Conservation (phyloP, 2,888 invertebrate genomes). For the Drosophila diplacantha region DNA sequence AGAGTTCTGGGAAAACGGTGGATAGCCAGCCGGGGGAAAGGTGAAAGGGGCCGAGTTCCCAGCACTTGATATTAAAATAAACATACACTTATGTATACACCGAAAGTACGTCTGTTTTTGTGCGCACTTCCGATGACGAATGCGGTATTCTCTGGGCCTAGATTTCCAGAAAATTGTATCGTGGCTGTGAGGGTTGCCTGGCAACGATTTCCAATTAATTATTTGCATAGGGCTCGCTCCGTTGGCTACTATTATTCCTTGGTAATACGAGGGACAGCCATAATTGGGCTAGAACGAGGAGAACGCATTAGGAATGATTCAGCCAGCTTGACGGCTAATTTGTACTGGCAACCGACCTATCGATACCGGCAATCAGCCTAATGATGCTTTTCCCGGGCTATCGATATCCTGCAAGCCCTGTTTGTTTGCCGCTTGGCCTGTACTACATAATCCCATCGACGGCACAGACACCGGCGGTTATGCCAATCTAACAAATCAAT, state of each 20-base stretch:
- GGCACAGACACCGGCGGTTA: not conserved
- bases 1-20: not conserved
- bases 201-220: constrained; percentile 34
- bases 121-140: constrained; percentile 33
- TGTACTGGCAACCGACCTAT: constrained; percentile 5
- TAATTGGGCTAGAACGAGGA: constrained; percentile 6
- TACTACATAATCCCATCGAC: constrained; percentile 9
- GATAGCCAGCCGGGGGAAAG: constrained; percentile 4
- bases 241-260: constrained; percentile 5
- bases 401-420: constrained; percentile 17
- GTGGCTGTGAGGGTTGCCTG: constrained; percentile 1
- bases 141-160: constrained; percentile 2
- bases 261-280: constrained; percentile 6
- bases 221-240: constrained; percentile 16
- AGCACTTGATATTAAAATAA: constrained; percentile 37
- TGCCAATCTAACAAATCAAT: constrained; percentile 27
- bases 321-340: constrained; percentile 29
- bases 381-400: constrained; percentile 25
- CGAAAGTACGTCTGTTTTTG: constrained; percentile 11
- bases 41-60: constrained; percentile 15
- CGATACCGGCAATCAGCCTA: constrained; percentile 27
- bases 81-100: constrained; percentile 15
- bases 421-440: not conserved
- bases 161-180: constrained; percentile 22
- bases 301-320: constrained; percentile 26